Evolutionary conservation across 2,113 vertebrate species (phyloP).

Genomic region (Mungos mungo): DNA sequence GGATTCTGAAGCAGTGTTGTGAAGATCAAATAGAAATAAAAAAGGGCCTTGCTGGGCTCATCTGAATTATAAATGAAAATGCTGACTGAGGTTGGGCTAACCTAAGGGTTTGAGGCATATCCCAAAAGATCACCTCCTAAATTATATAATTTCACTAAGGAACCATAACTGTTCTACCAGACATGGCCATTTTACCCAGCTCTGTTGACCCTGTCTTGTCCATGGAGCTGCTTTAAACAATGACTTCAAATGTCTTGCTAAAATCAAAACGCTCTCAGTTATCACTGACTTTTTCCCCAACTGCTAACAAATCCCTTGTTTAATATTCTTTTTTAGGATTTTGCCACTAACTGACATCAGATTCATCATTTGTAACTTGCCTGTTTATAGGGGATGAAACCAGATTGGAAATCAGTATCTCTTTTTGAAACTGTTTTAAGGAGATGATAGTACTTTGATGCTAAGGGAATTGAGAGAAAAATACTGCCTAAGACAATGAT

Average conservation of each 20-base stretch:
- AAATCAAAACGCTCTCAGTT: background rate
- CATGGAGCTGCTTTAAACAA: background rate
- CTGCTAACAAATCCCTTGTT: background rate
- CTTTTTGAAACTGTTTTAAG: slow-evolving; percentile 27
- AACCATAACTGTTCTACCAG: background rate
- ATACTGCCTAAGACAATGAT: background rate
- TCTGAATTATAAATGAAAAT: slow-evolving; percentile 29
- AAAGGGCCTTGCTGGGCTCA: background rate
- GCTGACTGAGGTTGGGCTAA: background rate
- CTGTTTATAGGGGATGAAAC: background rate
- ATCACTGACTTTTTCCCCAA: background rate
- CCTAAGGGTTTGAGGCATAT: background rate
- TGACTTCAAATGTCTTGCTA: background rate
- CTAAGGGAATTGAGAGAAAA: background rate
- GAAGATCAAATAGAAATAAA: background rate
- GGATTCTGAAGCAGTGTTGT: background rate
- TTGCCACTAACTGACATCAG: background rate
- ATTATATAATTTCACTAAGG: background rate
- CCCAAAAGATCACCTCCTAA: background rate
- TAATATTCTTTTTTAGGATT: slow-evolving; percentile 19
- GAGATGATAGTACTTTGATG: background rate
- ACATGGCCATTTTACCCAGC: background rate
- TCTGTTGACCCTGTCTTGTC: background rate
- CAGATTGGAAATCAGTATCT: background rate
- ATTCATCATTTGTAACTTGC: background rate